These are phyloP conservation scores for Pyralis farinalis DNA, from an alignment of 2,888 invertebrate genomes.

Conservation along the genomic window DNA sequence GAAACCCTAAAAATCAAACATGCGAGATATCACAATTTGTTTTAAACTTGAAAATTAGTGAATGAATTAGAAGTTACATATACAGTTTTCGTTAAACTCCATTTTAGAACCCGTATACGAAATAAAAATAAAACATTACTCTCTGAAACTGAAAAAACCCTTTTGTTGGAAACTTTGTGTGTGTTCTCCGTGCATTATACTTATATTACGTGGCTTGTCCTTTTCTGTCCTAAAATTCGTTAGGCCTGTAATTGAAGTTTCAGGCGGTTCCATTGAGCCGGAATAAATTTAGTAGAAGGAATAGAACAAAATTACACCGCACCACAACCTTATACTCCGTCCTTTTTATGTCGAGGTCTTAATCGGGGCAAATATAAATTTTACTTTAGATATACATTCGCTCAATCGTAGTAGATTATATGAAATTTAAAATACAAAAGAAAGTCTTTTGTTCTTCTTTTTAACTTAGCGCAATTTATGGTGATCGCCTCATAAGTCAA, in stretches of 20 bases:
- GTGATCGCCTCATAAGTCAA: too few relatives aligned
- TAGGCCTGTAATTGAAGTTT: background rate
- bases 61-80: background rate
- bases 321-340: background rate
- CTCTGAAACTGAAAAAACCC: background rate
- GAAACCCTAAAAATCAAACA: too few relatives aligned
- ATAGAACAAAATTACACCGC: background rate
- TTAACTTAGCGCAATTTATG: too few relatives aligned
- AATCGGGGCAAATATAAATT: background rate
- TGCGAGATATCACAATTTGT: too few relatives aligned
- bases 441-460: too few relatives aligned
- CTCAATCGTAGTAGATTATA: too few relatives aligned
- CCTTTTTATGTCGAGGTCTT: background rate
- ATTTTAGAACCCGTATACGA: too few relatives aligned
- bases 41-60: background rate
- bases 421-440: too few relatives aligned
- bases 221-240: constrained; percentile 2
- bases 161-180: background rate
- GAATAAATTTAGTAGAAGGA: background rate
- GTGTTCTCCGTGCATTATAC: background rate
- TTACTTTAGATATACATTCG: background rate
- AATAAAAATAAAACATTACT: too few relatives aligned
- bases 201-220: constrained; percentile 1
- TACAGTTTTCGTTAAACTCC: too few relatives aligned
- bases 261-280: background rate